These are phyloP conservation scores for Hoplodrina blanda DNA, from an alignment of 2,888 invertebrate genomes.

Conservation along the genomic window DNA sequence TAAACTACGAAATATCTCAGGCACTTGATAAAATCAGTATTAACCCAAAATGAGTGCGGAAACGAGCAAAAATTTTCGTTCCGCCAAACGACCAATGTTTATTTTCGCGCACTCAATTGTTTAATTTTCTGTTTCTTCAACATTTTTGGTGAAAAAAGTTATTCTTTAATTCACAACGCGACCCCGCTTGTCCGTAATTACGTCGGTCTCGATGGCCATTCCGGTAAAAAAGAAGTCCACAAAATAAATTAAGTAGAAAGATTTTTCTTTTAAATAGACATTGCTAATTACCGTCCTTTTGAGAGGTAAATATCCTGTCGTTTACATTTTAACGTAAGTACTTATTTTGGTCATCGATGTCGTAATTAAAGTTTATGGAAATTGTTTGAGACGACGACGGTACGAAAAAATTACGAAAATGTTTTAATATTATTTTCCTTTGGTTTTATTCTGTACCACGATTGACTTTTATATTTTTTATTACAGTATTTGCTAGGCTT, in stretches of 20 bases:
- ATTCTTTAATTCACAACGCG: slow-evolving; percentile 69
- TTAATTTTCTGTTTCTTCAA: slow-evolving; percentile 62
- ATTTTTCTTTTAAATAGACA: slow-evolving; percentile 67
- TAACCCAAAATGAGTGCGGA: slow-evolving; percentile 41
- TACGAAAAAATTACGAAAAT: not conserved
- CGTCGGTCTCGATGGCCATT: slow-evolving; percentile 65
- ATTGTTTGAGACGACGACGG: not conserved
- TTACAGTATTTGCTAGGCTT: not conserved
- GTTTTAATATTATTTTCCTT: not conserved
- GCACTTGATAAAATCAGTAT: slow-evolving; percentile 58
- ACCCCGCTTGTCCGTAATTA: slow-evolving; percentile 68
- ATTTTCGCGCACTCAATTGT: slow-evolving; percentile 62
- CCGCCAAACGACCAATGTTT: slow-evolving; percentile 52
- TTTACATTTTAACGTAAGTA: slow-evolving; percentile 31
- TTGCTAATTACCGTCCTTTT: slow-evolving; percentile 66
- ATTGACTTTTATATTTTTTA: not conserved
- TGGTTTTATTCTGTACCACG: not conserved
- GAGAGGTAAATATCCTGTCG: slow-evolving; percentile 54
- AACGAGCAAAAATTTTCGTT: slow-evolving; percentile 37
- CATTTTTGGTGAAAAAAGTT: slow-evolving; percentile 61
- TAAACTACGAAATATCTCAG: slow-evolving; percentile 31
- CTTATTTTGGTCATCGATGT: slow-evolving; percentile 42
- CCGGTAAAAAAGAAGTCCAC: slow-evolving; percentile 60
- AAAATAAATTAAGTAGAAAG: slow-evolving; percentile 69
- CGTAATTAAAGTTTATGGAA: slow-evolving; percentile 33